A percentile compares a stretch with the other conserved stretches of the same genome.
Evolutionary conservation across 2,113 vertebrate genomes (phyloP).

Genomic region (Cavia aperea): DNA sequence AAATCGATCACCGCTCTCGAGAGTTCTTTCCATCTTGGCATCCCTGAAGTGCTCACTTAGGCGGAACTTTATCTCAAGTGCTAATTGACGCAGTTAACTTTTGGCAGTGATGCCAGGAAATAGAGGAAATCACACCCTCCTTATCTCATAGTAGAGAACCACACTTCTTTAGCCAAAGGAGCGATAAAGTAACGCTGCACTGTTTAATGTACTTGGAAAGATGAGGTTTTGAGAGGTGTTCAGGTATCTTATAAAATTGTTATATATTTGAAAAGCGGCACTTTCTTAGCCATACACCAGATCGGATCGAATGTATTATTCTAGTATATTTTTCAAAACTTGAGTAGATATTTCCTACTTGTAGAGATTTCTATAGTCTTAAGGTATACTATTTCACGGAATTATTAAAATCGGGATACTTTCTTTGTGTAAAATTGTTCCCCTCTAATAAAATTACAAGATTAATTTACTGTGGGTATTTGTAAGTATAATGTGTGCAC

Average conservation of each 20-base stretch:
- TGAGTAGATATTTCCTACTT: conserved; percentile 53
- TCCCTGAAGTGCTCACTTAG: not conserved
- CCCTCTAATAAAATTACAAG: conserved; percentile 65
- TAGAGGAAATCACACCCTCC: conserved; percentile 43
- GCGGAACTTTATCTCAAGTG: conserved; percentile 43
- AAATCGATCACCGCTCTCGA: not conserved
- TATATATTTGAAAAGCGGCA: not conserved
- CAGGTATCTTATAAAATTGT: not conserved
- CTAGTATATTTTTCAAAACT: conserved; percentile 55
- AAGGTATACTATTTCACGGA: conserved; percentile 45
- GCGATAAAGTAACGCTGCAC: not conserved
- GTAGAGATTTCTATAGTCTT: conserved; percentile 56
- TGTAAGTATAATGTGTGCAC: not conserved
- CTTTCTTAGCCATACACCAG: not conserved
- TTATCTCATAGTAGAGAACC: conserved; percentile 36
- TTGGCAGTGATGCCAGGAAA: conserved; percentile 33
- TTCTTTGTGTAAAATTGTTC: conserved; percentile 61
- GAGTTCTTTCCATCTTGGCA: conserved; percentile 26
- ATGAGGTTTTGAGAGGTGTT: not conserved
- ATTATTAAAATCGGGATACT: conserved; percentile 67
- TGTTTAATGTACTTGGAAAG: not conserved
- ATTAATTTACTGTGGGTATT: conserved; percentile 61
- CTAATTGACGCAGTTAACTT: conserved; percentile 50
- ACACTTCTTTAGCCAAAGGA: conserved; percentile 38
- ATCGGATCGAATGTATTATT: not conserved